phyloP scores from a whole-genome alignment of 2,797 vertebrate species.

The Acrocephalus scirpaceus region DNA sequence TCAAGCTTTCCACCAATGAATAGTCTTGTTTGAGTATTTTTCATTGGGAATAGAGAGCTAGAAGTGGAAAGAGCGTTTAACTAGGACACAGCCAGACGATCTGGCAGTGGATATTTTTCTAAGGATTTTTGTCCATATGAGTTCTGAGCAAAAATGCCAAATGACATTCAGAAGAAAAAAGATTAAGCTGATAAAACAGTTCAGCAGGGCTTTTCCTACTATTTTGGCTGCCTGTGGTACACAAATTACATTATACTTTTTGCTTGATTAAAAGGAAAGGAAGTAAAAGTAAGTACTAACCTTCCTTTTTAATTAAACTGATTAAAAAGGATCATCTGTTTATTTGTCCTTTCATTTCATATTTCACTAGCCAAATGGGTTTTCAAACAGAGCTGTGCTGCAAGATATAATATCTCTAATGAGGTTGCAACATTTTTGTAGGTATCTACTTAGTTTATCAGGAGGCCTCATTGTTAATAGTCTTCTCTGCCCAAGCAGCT shows the following conservation, averaged over 20 bases:
- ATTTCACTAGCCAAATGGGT: background rate
- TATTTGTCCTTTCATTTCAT: background rate
- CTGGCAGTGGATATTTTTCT: constrained; percentile 41
- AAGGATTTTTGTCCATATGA: constrained; percentile 53
- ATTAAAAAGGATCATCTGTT: background rate
- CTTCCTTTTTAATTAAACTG: constrained; percentile 37
- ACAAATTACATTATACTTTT: background rate
- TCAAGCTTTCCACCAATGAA: background rate
- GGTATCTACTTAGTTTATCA: constrained; percentile 64
- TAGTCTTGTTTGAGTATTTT: background rate
- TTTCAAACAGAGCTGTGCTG: constrained; percentile 31
- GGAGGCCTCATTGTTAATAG: constrained; percentile 66
- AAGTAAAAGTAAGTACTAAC: constrained; percentile 3
- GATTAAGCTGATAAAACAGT: constrained; percentile 41
- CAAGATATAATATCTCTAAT: constrained; percentile 54
- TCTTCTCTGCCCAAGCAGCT: constrained; percentile 60
- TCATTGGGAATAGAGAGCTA: background rate
- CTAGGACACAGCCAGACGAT: background rate
- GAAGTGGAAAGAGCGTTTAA: constrained; percentile 36
- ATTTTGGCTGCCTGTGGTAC: constrained; percentile 11
- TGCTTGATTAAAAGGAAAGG: constrained; percentile 42
- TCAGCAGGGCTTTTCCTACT: background rate
- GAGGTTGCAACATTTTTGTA: constrained; percentile 55
- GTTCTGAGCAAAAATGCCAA: background rate
- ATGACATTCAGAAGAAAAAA: constrained; percentile 36